Base-by-base conservation (phyloP, 2,888 invertebrate genomes). In the Dolichomitus sp. region DNA sequence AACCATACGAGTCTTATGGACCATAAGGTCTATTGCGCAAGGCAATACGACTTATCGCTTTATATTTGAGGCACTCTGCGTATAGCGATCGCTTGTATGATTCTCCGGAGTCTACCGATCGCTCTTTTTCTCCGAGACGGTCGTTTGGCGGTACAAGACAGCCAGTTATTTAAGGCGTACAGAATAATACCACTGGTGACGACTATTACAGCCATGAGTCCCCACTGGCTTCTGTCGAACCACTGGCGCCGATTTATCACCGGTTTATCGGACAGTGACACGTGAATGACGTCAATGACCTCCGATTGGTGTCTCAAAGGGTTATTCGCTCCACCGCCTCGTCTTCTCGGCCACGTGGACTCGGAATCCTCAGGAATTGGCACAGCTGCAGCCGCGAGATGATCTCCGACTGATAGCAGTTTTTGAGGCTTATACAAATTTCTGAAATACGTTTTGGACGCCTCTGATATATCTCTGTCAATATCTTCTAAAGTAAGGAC, bases 371-470 rank as follows among this genome's bases (percentile, higher is more conserved):
- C 91, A 61, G 89, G 33, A 66, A 85, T 77, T 73, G 91, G 84
- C 65, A 89, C 86, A 3, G 82, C 82, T 17, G 74, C 90, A 75
- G 93, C 94, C 80, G 94, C 93, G 27, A 81, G 66, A 50, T 70
- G 54, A 87, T 96, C 96, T 0, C 95, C 95, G 69, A 97, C 94
- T 4, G 96, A 96, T 63, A 97, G 94, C 12, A 97, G 91, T 86
- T 97, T 97, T 87, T 97, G 97, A 0, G 97, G 96, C 84, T 97
- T 97, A 91, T 97, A 96, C 42, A 97, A 95, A 88, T 97, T 97
- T 66, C 97, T 96, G 92, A 69, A 94, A 94, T 52, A 59, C 72
- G 66, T 81, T 30, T 37, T 33, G 23, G 48, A 42, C 54, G 48
- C 12, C 33, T 42, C 77, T 52, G 30, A 61, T 45, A 33, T 23